Evolutionary conservation across 2,888 invertebrate species (phyloP).

Genomic region (Cabera pusaria): DNA sequence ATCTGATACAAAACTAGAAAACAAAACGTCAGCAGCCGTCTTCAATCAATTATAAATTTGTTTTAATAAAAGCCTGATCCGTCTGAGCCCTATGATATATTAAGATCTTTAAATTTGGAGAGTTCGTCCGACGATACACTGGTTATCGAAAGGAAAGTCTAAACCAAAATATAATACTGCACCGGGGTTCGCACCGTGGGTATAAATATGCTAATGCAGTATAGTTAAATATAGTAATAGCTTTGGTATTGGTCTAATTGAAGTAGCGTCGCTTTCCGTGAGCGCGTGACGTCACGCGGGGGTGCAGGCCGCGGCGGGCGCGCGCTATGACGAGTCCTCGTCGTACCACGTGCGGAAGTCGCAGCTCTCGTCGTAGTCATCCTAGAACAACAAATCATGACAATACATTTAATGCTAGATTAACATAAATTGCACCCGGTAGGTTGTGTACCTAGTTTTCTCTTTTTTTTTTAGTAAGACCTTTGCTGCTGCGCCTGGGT

Average conservation of each 20-base stretch:
- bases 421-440: no score
- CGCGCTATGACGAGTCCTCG: slow-evolving; percentile 76
- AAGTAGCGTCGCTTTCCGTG: slow-evolving; percentile 28
- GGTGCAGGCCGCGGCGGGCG: slow-evolving; percentile 31
- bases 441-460: no score
- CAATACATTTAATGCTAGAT: no score
- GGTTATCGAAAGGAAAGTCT: slow-evolving; percentile 29
- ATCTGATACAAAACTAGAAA: slow-evolving; percentile 26
- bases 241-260: slow-evolving; percentile 78
- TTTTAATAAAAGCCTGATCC: slow-evolving; percentile 13
- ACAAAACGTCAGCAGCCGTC: slow-evolving; percentile 40
- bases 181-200: slow-evolving; percentile 47
- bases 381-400: no score
- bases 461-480: no score
- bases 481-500: no score
- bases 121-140: slow-evolving; percentile 26
- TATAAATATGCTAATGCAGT: slow-evolving; percentile 57
- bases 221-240: slow-evolving; percentile 54
- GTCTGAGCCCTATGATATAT: slow-evolving; percentile 6
- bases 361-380: slow-evolving; percentile 73
- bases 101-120: slow-evolving; percentile 21
- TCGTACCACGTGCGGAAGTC: slow-evolving; percentile 78
- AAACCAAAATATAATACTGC: slow-evolving; percentile 58
- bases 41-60: slow-evolving; percentile 23
- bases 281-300: slow-evolving; percentile 26